phyloP scores from a whole-genome alignment of 2,888 invertebrate species.

The Chelonus formosanus region DNA sequence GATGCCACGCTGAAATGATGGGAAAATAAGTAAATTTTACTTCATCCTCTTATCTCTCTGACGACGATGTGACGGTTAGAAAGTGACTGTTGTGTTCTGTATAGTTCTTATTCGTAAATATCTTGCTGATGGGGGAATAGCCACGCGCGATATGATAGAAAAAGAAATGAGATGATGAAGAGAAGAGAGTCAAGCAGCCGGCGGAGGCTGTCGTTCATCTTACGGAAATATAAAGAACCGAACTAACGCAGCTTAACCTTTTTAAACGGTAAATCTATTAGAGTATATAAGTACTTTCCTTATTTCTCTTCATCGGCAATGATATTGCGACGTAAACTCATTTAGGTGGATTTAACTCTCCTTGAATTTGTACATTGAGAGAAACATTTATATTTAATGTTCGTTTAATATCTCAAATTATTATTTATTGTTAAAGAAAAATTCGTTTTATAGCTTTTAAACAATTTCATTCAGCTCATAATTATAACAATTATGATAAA shows the following conservation, averaged over 20 bases:
- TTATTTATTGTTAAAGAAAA: too few relatives aligned
- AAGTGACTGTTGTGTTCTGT: constrained; percentile 4
- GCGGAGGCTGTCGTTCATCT: constrained; percentile 39
- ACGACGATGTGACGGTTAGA: constrained; percentile 32
- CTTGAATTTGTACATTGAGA: constrained; percentile 50
- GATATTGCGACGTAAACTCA: constrained; percentile 62
- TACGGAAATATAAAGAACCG: constrained; percentile 64
- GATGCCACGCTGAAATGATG: constrained; percentile 62
- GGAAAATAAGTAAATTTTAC: constrained; percentile 65
- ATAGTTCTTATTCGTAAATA: background rate
- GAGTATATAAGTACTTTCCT: constrained; percentile 41
- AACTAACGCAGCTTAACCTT: constrained; percentile 63
- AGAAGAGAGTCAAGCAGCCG: constrained; percentile 38
- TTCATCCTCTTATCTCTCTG: constrained; percentile 46
- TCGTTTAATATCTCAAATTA: too few relatives aligned
- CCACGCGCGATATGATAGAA: constrained; percentile 37
- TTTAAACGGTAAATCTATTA: constrained; percentile 64
- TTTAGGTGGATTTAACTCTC: constrained; percentile 58
- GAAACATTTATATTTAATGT: too few relatives aligned
- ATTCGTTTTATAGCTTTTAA: too few relatives aligned
- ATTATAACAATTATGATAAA: too few relatives aligned
- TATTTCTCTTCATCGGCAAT: constrained; percentile 46
- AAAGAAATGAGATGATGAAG: constrained; percentile 20
- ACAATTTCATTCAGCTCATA: too few relatives aligned
- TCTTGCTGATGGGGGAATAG: constrained; percentile 18